phyloP scores from a whole-genome alignment of 2,113 vertebrate genomes.

The Coregonus clupeaformis region DNA sequence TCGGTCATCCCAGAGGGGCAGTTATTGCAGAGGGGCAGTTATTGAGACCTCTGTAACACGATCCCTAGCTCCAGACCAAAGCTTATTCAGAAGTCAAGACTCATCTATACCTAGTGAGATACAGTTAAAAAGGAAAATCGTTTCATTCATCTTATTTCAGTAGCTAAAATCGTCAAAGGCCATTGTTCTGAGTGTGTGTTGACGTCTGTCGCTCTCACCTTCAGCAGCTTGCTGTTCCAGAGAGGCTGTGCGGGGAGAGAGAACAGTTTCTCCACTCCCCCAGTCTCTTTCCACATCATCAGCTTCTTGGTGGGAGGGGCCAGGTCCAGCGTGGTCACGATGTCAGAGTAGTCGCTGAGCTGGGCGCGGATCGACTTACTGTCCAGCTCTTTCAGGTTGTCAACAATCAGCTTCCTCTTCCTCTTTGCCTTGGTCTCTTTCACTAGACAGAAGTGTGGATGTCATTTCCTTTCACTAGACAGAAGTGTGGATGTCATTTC shows the following conservation, averaged over 20 bases:
- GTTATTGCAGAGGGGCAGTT: no score
- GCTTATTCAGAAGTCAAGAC: no score
- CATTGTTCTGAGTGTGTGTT: background rate
- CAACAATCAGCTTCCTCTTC: slow-evolving; percentile 98
- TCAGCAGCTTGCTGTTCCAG: slow-evolving; percentile 93
- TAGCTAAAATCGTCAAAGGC: background rate
- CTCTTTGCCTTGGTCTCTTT: slow-evolving; percentile 99
- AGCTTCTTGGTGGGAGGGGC: slow-evolving; percentile 97
- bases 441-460: slow-evolving; percentile 67
- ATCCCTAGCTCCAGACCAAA: no score
- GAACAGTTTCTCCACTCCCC: slow-evolving; percentile 97
- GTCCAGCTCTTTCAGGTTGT: slow-evolving; percentile 97
- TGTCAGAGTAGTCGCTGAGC: slow-evolving; percentile 97
- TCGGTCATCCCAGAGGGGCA: no score
- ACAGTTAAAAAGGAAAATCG: no score
- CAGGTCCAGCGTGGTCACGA: slow-evolving; percentile 96
- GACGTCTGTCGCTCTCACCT: slow-evolving; percentile 71
- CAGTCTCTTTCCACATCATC: slow-evolving; percentile 99
- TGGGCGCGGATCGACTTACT: slow-evolving; percentile 98
- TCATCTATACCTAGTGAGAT: no score
- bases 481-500: no score
- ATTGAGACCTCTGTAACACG: background rate
- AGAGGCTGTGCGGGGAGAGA: slow-evolving; percentile 94
- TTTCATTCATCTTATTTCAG: no score
- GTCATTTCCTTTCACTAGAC: no score